Conservation (phyloP, 2,888 invertebrate genomes). For the Caradrina kadenii region DNA sequence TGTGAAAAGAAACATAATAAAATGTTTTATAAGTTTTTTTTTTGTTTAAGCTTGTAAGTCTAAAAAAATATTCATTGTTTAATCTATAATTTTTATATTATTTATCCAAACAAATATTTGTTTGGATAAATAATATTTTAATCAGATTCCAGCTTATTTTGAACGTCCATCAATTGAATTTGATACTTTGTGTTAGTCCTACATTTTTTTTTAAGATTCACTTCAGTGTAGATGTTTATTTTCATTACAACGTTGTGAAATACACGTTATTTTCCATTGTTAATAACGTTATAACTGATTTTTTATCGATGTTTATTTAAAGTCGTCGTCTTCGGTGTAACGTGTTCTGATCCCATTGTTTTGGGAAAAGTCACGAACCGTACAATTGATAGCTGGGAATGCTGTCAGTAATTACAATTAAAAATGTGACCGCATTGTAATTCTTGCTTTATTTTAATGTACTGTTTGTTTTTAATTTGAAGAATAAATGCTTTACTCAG, state of each 20-base stretch:
- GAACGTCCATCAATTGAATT: neutral
- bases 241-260: slow-evolving; percentile 47
- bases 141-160: neutral
- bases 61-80: no score
- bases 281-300: slow-evolving; percentile 70
- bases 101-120: no score
- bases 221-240: slow-evolving; percentile 17
- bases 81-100: no score
- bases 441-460: slow-evolving; percentile 62
- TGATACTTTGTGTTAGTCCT: neutral
- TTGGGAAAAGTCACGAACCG: slow-evolving; percentile 86
- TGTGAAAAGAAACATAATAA: slow-evolving; percentile 32
- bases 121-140: neutral
- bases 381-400: slow-evolving; percentile 78
- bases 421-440: slow-evolving; percentile 71
- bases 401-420: slow-evolving; percentile 78
- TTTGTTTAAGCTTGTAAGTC: neutral
- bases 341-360: slow-evolving; percentile 84
- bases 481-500: slow-evolving; percentile 18
- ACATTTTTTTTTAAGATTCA: slow-evolving; percentile 18
- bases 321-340: slow-evolving; percentile 76
- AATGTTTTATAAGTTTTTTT: slow-evolving; percentile 23
- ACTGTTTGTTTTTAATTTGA: slow-evolving; percentile 64
- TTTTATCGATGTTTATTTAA: slow-evolving; percentile 80
- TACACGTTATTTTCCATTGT: slow-evolving; percentile 68